A percentile compares a stretch with the other conserved stretches of the same genome.
Conservation (phyloP, 2,113 vertebrate species). For the Python bivittatus region DNA sequence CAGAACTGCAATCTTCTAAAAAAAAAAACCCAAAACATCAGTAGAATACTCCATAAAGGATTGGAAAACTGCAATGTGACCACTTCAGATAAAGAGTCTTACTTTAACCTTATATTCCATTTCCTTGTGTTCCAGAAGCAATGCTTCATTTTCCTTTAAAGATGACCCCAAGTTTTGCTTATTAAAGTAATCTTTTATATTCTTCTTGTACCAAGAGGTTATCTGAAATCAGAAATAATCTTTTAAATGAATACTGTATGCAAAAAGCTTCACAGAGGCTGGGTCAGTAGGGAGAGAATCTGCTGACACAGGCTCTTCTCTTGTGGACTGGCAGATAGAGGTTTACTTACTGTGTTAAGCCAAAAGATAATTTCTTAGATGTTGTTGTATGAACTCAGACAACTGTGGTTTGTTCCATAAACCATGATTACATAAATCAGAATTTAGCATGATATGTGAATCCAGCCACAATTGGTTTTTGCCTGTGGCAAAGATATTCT, state of each 20-base stretch:
- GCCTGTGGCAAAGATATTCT: background rate
- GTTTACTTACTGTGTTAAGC: background rate
- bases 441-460: background rate
- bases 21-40: background rate
- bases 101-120: constrained; percentile 80
- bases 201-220: constrained; percentile 80
- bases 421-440: background rate
- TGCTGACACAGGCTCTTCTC: background rate
- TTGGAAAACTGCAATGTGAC: background rate
- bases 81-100: constrained; percentile 53
- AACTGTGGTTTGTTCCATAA: background rate
- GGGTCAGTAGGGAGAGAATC: background rate
- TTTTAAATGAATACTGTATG: background rate
- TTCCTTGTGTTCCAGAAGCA: constrained; percentile 76
- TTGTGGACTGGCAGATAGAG: background rate
- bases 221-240: constrained; percentile 68
- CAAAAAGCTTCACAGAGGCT: background rate
- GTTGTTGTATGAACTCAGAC: background rate
- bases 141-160: constrained; percentile 79
- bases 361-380: background rate
- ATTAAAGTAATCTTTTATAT: constrained; percentile 71
- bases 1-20: background rate
- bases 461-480: background rate
- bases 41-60: background rate
- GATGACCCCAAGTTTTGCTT: constrained; percentile 78